These are phyloP conservation scores for Glossophaga mutica DNA, from an alignment of 2,797 vertebrate species.

Conservation along the genomic window DNA sequence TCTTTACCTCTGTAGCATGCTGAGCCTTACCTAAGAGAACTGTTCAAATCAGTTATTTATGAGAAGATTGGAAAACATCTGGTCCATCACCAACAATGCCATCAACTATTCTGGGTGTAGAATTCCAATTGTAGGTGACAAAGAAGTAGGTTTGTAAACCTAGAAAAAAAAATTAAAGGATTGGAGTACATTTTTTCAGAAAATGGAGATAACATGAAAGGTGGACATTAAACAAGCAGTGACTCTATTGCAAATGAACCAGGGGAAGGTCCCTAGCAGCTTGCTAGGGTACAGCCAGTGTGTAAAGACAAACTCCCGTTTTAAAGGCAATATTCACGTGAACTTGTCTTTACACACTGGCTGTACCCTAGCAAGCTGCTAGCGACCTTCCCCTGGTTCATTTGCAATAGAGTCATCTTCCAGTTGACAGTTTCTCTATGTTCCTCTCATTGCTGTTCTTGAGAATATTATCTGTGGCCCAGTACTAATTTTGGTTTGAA, in stretches of 20 bases:
- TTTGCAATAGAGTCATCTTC: too few relatives aligned
- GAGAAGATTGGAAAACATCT: neutral
- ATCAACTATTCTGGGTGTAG: neutral
- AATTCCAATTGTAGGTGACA: neutral
- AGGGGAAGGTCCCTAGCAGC: neutral
- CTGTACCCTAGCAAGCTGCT: too few relatives aligned
- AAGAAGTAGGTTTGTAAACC: neutral
- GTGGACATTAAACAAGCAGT: neutral
- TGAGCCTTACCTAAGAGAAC: neutral
- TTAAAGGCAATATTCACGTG: neutral
- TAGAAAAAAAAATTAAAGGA: neutral
- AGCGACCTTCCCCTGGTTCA: too few relatives aligned
- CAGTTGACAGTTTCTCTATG: neutral
- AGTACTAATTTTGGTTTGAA: neutral
- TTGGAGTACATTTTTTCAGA: neutral
- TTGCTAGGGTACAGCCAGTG: neutral
- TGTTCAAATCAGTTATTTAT: neutral
- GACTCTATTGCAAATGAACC: neutral
- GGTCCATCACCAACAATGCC: neutral
- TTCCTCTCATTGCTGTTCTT: neutral
- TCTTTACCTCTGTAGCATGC: neutral
- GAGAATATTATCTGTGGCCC: neutral
- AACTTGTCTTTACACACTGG: too few relatives aligned
- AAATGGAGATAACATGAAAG: neutral
- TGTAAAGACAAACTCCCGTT: neutral